Evolutionary conservation across 2,888 invertebrate genomes (phyloP).

Genomic region (Nebria brevicollis): DNA sequence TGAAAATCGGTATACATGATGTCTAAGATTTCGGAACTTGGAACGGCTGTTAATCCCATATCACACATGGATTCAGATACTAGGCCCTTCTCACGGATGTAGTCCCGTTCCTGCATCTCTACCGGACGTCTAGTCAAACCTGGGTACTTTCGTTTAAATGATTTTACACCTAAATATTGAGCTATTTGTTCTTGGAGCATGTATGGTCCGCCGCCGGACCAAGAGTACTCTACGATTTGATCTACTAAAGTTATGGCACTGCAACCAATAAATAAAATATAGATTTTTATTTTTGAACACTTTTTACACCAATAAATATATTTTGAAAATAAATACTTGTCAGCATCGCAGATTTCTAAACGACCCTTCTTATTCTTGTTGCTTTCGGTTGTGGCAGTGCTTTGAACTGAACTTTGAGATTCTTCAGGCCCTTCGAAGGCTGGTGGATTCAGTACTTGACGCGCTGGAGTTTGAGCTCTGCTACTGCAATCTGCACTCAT

Average conservation of each 20-base stretch:
- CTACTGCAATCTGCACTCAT: slow-evolving; percentile 74
- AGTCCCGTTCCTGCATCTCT: slow-evolving; percentile 91
- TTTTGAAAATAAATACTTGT: slow-evolving; percentile 49
- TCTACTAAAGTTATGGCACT: slow-evolving; percentile 73
- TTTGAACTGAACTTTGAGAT: slow-evolving; percentile 85
- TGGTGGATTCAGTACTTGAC: slow-evolving; percentile 57
- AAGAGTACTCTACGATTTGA: slow-evolving; percentile 92
- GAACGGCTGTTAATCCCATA: slow-evolving; percentile 90
- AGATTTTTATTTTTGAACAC: too few species aligned
- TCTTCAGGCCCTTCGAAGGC: slow-evolving; percentile 67
- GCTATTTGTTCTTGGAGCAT: slow-evolving; percentile 98
- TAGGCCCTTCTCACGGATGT: slow-evolving; percentile 81
- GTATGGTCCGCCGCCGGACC: slow-evolving; percentile 84
- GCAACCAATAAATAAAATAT: background rate
- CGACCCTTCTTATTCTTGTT: slow-evolving; percentile 64
- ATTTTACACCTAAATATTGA: slow-evolving; percentile 92
- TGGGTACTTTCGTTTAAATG: slow-evolving; percentile 96
- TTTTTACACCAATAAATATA: too few species aligned
- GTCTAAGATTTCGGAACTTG: slow-evolving; percentile 92
- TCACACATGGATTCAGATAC: slow-evolving; percentile 94
- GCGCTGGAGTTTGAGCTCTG: slow-evolving; percentile 61
- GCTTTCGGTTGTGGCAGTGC: slow-evolving; percentile 76
- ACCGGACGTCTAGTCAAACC: slow-evolving; percentile 84
- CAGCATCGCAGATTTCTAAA: slow-evolving; percentile 65
- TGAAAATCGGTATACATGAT: slow-evolving; percentile 96